These are phyloP conservation scores for Aurelia coerulea DNA, from an alignment of 30 jellyfish, hydroid and myxozoan species.

Conservation along the genomic window DNA sequence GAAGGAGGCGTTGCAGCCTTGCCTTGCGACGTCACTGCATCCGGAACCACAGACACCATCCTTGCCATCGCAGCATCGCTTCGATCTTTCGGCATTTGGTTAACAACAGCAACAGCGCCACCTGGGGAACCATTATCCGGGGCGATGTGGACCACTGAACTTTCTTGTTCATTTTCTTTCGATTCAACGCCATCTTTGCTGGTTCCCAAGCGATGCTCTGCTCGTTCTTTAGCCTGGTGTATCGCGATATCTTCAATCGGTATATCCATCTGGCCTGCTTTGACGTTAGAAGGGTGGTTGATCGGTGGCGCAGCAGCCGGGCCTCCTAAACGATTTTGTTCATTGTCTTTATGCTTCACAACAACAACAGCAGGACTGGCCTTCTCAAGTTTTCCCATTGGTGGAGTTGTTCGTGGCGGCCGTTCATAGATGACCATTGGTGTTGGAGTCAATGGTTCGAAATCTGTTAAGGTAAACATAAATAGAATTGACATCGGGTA, in stretches of 20 bases:
- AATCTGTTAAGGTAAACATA: slow-evolving; percentile 11
- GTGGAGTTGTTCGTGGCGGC: slow-evolving; percentile 54
- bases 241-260: slow-evolving; percentile 33
- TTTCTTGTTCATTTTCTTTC: background rate
- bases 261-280: slow-evolving; percentile 20
- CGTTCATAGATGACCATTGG: slow-evolving; percentile 63
- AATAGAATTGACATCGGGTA: too few species aligned
- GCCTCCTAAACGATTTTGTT: background rate
- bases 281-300: slow-evolving; percentile 20
- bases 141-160: slow-evolving; percentile 36
- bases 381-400: slow-evolving; percentile 32
- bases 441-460: slow-evolving; percentile 53
- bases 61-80: slow-evolving; percentile 31
- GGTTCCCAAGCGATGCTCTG: slow-evolving; percentile 6
- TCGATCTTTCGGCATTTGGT: slow-evolving; percentile 30
- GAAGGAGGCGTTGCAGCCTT: background rate
- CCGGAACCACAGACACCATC: slow-evolving; percentile 55
- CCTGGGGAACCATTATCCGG: slow-evolving; percentile 76
- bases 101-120: slow-evolving; percentile 64
- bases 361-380: slow-evolving; percentile 43
- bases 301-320: background rate
- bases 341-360: slow-evolving; percentile 30
- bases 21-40: background rate
- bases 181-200: slow-evolving; percentile 27
- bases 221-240: slow-evolving; percentile 33